These are phyloP conservation scores for Xiphias gladius DNA, from an alignment of 2,113 vertebrate genomes.

Conservation along the genomic window DNA sequence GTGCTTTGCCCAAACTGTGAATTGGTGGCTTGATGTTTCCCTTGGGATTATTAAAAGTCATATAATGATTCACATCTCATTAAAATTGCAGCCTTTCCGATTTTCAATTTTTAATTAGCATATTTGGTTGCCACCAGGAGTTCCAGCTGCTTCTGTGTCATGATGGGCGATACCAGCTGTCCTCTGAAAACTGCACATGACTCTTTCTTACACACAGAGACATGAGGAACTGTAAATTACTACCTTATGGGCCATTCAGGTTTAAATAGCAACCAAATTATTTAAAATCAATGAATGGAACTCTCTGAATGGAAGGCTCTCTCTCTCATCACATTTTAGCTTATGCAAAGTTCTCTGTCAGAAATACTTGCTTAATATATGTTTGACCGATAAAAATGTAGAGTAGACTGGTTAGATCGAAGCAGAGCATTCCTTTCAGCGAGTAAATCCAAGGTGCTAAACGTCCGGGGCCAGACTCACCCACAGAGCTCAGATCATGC, in stretches of 20 bases:
- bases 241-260: background rate
- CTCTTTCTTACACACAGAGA: conserved; percentile 11
- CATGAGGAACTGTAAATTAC: conserved; percentile 1
- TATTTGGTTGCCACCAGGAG: conserved; percentile 56
- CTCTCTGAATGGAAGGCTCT: too few species aligned
- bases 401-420: conserved; percentile 8
- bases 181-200: conserved; percentile 30
- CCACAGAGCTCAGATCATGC: conserved; percentile 39
- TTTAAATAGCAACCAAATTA: background rate
- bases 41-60: conserved; percentile 45
- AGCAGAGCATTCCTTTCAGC: conserved; percentile 12
- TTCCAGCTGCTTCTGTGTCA: conserved; percentile 62
- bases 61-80: conserved; percentile 60
- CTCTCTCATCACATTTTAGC: conserved; percentile 8
- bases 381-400: background rate
- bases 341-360: background rate
- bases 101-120: conserved; percentile 59
- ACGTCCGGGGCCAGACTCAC: conserved; percentile 25
- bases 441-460: conserved; percentile 34
- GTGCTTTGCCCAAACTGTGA: conserved; percentile 10
- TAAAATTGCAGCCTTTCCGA: conserved; percentile 51
- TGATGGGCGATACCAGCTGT: conserved; percentile 65
- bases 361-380: background rate
- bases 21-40: conserved; percentile 38
- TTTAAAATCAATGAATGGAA: conserved; percentile 22